Evolutionary conservation across 2,888 invertebrate species (phyloP).

Genomic region (Mantis religiosa): DNA sequence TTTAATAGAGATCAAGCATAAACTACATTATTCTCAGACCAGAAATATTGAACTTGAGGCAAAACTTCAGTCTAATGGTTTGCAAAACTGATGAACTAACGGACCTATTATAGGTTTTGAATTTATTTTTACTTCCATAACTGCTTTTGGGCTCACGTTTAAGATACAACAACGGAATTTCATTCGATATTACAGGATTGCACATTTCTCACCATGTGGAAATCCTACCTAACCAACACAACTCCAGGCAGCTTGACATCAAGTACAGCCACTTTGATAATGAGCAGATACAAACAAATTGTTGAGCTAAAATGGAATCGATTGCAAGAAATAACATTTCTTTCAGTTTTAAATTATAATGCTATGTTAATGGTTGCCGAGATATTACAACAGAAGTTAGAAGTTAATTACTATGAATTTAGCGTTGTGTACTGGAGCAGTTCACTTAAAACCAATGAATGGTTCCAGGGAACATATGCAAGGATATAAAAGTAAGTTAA

Average conservation of each 20-base stretch:
- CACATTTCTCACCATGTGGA: no score
- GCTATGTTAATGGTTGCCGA: background rate
- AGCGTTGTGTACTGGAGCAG: background rate
- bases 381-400: background rate
- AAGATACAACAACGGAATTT: no score
- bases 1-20: no score
- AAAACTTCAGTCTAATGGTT: no score
- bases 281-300: background rate
- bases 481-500: background rate
- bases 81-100: no score
- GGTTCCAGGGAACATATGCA: background rate
- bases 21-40: no score
- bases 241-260: background rate
- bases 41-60: no score
- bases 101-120: no score
- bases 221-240: no score
- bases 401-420: background rate
- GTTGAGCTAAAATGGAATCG: background rate
- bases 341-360: background rate
- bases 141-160: no score
- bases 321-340: background rate
- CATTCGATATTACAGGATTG: no score
- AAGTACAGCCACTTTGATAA: background rate
- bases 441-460: background rate
- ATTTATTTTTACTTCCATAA: no score